These are phyloP conservation scores for Amphipoea lucens DNA, from an alignment of 2,888 invertebrate genomes.

Conservation along the genomic window DNA sequence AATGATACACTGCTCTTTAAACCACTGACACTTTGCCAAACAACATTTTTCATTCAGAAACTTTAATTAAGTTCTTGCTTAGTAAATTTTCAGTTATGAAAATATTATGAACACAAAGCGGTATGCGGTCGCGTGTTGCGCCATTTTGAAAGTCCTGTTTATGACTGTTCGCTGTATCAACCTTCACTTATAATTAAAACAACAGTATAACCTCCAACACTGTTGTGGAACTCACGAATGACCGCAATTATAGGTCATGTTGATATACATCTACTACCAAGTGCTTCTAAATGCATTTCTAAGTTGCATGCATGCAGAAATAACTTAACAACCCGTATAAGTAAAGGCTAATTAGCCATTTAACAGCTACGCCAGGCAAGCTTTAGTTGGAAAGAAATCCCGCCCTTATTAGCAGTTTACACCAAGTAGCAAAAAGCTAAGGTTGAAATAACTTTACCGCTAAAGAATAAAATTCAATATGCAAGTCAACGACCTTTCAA, in stretches of 20 bases:
- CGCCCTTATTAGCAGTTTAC: background rate
- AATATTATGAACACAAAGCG: slow-evolving; percentile 28
- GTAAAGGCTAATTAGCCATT: slow-evolving; percentile 19
- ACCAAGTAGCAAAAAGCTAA: background rate
- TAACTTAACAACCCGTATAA: slow-evolving; percentile 1
- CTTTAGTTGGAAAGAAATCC: background rate
- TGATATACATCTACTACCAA: slow-evolving; percentile 31
- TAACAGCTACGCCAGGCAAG: background rate
- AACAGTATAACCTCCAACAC: slow-evolving; percentile 11
- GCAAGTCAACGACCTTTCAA: slow-evolving; percentile 14
- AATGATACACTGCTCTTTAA: background rate
- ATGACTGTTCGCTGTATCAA: slow-evolving; percentile 37
- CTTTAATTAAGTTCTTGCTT: slow-evolving; percentile 21
- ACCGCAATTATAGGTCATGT: slow-evolving; percentile 42
- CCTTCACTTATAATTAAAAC: slow-evolving; percentile 44
- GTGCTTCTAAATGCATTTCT: slow-evolving; percentile 29
- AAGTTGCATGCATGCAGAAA: slow-evolving; percentile 22
- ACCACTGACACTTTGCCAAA: background rate
- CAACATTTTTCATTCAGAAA: slow-evolving; percentile 27
- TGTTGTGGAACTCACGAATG: slow-evolving; percentile 9
- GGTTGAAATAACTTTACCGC: background rate
- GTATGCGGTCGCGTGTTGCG: slow-evolving; percentile 36
- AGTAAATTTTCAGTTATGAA: slow-evolving; percentile 12
- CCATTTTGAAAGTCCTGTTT: slow-evolving; percentile 44
- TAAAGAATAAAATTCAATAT: background rate